A percentile compares a stretch with the other conserved stretches of the same genome.
These are phyloP conservation scores for Planiliza haematocheilus DNA, from an alignment of 2,113 vertebrate genomes.

Conservation along the genomic window DNA sequence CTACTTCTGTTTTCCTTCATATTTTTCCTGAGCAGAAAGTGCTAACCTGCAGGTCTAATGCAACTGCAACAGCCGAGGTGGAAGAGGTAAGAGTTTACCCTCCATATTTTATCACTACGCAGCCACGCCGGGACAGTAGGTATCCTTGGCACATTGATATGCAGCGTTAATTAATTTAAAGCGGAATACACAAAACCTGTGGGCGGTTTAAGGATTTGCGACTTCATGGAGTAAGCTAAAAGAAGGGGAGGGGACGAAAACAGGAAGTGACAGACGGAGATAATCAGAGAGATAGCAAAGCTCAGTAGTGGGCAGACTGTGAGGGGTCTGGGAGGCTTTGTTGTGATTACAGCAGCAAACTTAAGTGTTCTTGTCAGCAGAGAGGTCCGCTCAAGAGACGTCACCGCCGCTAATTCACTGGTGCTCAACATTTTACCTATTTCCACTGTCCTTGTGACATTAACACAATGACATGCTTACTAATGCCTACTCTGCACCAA, in stretches of 20 bases:
- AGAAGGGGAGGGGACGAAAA: constrained; percentile 21
- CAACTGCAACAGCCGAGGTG: constrained; percentile 15
- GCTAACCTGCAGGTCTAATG: constrained; percentile 28
- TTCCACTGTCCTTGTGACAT: constrained; percentile 31
- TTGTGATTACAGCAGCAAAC: constrained; percentile 40
- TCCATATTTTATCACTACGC: constrained; percentile 39
- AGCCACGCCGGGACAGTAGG: constrained; percentile 23
- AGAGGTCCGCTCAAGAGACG: constrained; percentile 34
- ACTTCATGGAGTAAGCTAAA: neutral
- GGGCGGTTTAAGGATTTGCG: constrained; percentile 12
- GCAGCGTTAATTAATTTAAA: constrained; percentile 59
- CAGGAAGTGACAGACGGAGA: neutral
- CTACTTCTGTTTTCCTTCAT: neutral
- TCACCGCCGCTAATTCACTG: constrained; percentile 33
- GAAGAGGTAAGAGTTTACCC: constrained; percentile 8
- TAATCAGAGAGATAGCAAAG: no score
- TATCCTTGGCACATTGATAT: constrained; percentile 23
- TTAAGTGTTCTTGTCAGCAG: constrained; percentile 44
- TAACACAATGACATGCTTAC: constrained; percentile 29
- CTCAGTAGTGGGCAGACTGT: neutral
- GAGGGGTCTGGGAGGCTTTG: constrained; percentile 2
- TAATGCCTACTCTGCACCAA: constrained; percentile 27
- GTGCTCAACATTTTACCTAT: constrained; percentile 24
- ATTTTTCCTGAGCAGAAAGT: neutral
- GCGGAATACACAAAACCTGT: constrained; percentile 10